A percentile compares a stretch with the other conserved stretches of the same genome.
Conservation (phyloP, 1,140 invertebrate genomes). For the Rhopalosiphum maidis region DNA sequence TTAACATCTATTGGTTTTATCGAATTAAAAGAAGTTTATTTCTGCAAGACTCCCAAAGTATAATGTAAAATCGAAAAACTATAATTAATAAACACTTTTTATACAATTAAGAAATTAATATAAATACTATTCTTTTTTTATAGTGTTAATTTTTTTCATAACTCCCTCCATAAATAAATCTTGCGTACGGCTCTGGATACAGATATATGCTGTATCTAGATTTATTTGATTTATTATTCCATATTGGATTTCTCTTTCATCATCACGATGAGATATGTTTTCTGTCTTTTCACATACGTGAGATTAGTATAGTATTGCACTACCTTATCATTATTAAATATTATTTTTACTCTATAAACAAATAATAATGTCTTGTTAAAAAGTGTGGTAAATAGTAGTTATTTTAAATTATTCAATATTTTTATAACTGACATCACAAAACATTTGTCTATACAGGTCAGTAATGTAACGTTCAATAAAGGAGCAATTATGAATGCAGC, state of each 20-base stretch:
- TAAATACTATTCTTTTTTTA: too few species aligned
- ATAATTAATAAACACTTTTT: too few species aligned
- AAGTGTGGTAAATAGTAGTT: not conserved
- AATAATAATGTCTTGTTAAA: not conserved
- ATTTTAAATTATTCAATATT: too few species aligned
- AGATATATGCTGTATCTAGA: not conserved
- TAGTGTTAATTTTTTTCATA: too few species aligned
- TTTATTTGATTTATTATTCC: not conserved
- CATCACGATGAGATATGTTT: not conserved
- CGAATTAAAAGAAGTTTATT: too few species aligned
- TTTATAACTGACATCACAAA: not conserved
- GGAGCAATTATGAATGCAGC: conserved; percentile 74
- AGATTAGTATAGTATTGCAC: not conserved
- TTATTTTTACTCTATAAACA: not conserved
- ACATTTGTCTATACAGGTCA: conserved; percentile 60
- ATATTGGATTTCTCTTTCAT: not conserved
- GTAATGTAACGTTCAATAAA: conserved; percentile 71
- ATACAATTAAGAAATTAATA: too few species aligned
- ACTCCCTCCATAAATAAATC: too few species aligned
- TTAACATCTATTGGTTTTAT: too few species aligned
- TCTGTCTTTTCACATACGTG: not conserved
- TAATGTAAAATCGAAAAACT: too few species aligned
- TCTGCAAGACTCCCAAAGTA: too few species aligned
- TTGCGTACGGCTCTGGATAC: too few species aligned
- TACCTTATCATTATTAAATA: not conserved